Conservation (phyloP, 2,797 vertebrate species). For the Gallinago stenura region DNA sequence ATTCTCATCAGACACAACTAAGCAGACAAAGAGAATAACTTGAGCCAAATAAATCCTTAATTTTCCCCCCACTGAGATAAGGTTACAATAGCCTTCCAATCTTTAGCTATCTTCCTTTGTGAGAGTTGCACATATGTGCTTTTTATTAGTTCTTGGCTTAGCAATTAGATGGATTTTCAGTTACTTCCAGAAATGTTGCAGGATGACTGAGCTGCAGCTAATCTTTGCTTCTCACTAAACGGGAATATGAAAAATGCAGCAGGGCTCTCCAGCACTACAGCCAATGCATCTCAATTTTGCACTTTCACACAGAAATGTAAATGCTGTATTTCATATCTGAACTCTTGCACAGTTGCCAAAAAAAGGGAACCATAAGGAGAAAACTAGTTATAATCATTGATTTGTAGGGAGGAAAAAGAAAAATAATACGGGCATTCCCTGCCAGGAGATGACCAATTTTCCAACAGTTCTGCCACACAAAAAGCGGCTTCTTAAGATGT, state of each 20-base stretch:
- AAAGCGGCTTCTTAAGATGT: not conserved
- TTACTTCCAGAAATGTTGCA: slow-evolving; percentile 21
- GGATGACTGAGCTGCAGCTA: slow-evolving; percentile 37
- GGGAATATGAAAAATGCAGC: slow-evolving; percentile 54
- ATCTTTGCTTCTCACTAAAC: not conserved
- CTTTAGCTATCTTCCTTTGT: slow-evolving; percentile 27
- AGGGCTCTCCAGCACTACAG: not conserved
- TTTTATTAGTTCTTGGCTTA: slow-evolving; percentile 47
- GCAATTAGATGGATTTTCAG: slow-evolving; percentile 57
- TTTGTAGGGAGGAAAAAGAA: not conserved
- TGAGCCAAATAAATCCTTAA: slow-evolving; percentile 52
- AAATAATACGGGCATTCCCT: not conserved
- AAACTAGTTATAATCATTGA: slow-evolving; percentile 8
- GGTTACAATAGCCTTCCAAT: slow-evolving; percentile 38
- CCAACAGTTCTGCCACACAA: slow-evolving; percentile 26
- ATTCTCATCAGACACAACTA: slow-evolving; percentile 27
- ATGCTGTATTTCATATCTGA: not conserved
- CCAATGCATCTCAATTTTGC: slow-evolving; percentile 48
- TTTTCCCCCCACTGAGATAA: slow-evolving; percentile 48
- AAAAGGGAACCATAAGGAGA: not conserved
- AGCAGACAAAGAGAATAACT: slow-evolving; percentile 54
- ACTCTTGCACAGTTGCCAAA: not conserved
- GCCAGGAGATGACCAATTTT: slow-evolving; percentile 57
- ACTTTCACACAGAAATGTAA: slow-evolving; percentile 24
- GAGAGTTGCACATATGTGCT: slow-evolving; percentile 5